Evolutionary conservation across 2,113 vertebrate genomes (phyloP).

Genomic region (Psilopsiagon aurifrons): DNA sequence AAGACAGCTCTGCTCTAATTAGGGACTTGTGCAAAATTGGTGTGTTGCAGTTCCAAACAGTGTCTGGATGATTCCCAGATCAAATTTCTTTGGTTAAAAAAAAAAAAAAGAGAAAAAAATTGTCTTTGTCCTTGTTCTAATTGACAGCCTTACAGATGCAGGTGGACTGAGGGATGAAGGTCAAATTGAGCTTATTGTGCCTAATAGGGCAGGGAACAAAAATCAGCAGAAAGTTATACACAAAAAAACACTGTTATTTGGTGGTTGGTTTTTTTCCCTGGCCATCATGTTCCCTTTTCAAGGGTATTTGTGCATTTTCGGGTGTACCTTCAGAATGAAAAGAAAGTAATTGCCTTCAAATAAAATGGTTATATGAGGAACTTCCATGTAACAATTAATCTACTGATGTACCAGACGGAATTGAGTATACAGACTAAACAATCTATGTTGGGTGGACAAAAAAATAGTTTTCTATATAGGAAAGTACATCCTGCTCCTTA

Average conservation of each 20-base stretch:
- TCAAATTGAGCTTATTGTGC: neutral
- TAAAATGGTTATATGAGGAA: neutral
- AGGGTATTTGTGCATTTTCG: neutral
- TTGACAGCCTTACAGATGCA: slow-evolving; percentile 36
- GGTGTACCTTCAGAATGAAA: neutral
- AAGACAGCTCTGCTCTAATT: slow-evolving; percentile 56
- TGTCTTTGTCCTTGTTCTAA: slow-evolving; percentile 23
- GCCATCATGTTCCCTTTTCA: neutral
- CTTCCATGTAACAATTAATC: neutral
- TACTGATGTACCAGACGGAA: neutral
- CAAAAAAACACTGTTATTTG: neutral
- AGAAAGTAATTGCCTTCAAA: neutral
- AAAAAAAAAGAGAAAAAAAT: neutral
- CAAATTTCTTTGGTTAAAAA: slow-evolving; percentile 27
- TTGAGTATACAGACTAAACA: neutral
- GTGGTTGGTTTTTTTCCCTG: neutral
- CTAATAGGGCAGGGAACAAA: slow-evolving; percentile 5
- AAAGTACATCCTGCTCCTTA: neutral
- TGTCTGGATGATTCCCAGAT: slow-evolving; percentile 51
- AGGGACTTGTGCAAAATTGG: slow-evolving; percentile 47
- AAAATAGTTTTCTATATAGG: neutral
- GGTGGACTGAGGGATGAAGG: slow-evolving; percentile 57
- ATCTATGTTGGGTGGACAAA: neutral
- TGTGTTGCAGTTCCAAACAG: slow-evolving; percentile 26
- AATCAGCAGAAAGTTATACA: neutral